phyloP scores from a whole-genome alignment of 2,888 invertebrate species.

The Gortyna flavago region DNA sequence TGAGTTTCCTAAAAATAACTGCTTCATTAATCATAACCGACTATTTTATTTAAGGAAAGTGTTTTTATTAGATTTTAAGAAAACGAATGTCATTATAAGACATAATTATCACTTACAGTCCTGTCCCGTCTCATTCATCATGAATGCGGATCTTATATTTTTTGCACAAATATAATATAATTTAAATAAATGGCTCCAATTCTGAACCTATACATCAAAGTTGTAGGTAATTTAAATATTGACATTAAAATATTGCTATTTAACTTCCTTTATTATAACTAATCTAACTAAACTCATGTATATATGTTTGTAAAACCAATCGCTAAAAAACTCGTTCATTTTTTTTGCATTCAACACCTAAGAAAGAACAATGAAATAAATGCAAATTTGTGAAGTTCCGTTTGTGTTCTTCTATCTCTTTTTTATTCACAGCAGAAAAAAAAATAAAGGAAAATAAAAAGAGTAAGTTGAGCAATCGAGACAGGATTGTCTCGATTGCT shows the following conservation, averaged over 20 bases:
- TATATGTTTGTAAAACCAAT: background rate
- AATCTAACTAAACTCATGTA: background rate
- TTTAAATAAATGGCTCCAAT: slow-evolving; percentile 47
- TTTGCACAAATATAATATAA: slow-evolving; percentile 38
- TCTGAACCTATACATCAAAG: slow-evolving; percentile 42
- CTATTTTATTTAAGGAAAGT: slow-evolving; percentile 11
- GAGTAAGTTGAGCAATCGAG: no score
- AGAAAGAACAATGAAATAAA: background rate
- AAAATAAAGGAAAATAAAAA: no score
- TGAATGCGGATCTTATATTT: slow-evolving; percentile 36
- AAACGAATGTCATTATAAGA: slow-evolving; percentile 28
- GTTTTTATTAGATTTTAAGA: slow-evolving; percentile 16
- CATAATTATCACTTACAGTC: slow-evolving; percentile 49
- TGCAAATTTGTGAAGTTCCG: background rate
- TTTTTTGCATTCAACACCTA: background rate
- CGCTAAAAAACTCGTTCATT: slow-evolving; percentile 13
- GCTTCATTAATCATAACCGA: slow-evolving; percentile 12
- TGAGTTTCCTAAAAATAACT: background rate
- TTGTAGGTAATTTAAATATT: slow-evolving; percentile 36
- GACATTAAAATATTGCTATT: slow-evolving; percentile 37
- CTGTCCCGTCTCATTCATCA: slow-evolving; percentile 46
- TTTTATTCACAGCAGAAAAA: background rate
- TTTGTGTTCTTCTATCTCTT: background rate
- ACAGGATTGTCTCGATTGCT: no score
- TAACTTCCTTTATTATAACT: slow-evolving; percentile 22